Conservation (phyloP, 2,888 invertebrate genomes). For the Hyposoter dolosus region DNA sequence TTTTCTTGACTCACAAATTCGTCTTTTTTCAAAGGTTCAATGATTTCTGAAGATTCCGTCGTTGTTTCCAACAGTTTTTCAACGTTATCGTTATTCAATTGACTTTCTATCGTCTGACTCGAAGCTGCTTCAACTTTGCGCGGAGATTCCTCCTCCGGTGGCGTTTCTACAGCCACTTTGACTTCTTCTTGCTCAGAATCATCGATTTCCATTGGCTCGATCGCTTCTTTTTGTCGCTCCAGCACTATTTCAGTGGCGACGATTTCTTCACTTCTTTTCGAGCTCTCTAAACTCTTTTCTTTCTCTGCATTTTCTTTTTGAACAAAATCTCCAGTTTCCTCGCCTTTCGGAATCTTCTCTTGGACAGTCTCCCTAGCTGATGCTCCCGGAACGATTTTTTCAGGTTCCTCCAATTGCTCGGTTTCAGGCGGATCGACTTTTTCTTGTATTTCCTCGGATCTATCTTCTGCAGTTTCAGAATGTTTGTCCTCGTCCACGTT, state of each 20-base stretch:
- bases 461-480: neutral
- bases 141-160: neutral
- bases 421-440: neutral
- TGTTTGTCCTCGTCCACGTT: neutral
- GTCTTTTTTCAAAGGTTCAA: neutral
- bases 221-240: conserved; percentile 21
- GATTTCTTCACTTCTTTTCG: conserved; percentile 1
- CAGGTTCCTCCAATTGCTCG: conserved; percentile 20
- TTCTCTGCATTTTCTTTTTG: conserved; percentile 14
- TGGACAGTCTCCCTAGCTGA: neutral
- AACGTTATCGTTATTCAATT: neutral
- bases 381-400: conserved; percentile 1
- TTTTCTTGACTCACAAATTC: neutral
- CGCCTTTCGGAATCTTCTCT: neutral
- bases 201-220: conserved; percentile 62
- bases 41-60: neutral
- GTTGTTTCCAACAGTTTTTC: conserved; percentile 13
- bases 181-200: conserved; percentile 27
- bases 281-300: conserved; percentile 2
- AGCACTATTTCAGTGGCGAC: neutral
- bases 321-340: neutral
- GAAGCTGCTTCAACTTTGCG: neutral
- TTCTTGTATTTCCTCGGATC: neutral
- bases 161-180: neutral
- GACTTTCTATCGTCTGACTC: neutral